A percentile compares a stretch with the other conserved stretches of the same genome.
Evolutionary conservation across 2,113 vertebrate genomes (phyloP).

Genomic region (Sakesphorus luctuosus): DNA sequence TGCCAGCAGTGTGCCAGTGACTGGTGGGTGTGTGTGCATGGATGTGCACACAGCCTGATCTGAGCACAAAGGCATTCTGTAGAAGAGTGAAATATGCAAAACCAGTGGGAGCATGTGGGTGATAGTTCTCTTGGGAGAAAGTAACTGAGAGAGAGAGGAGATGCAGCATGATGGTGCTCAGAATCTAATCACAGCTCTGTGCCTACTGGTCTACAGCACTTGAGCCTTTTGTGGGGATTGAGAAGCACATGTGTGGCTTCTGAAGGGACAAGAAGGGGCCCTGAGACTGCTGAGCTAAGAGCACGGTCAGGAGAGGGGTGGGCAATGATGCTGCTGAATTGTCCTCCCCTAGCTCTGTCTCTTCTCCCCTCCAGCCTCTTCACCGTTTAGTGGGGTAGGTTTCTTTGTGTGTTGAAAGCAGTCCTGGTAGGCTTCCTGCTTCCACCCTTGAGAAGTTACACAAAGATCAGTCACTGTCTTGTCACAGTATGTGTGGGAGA

Average conservation of each 20-base stretch:
- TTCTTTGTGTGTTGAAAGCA: neutral
- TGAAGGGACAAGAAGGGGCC: neutral
- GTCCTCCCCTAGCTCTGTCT: neutral
- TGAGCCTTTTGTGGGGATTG: neutral
- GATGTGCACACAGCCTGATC: neutral
- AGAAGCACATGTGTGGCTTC: neutral
- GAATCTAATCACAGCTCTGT: neutral
- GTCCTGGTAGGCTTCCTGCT: neutral
- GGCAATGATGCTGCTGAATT: neutral
- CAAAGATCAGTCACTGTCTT: neutral
- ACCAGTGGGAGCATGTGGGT: neutral
- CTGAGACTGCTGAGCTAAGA: neutral
- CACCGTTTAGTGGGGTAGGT: neutral
- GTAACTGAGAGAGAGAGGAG: neutral
- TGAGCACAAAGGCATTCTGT: neutral
- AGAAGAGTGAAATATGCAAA: neutral
- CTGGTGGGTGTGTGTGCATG: neutral
- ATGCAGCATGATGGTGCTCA: neutral
- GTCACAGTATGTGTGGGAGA: neutral
- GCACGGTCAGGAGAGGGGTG: neutral
- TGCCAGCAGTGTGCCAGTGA: constrained; percentile 24
- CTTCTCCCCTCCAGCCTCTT: neutral
- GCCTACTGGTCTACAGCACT: neutral
- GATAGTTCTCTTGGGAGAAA: neutral
- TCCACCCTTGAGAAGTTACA: neutral